Percentiles rank a stretch among this genome's conserved stretches.
Evolutionary conservation across 2,797 vertebrate genomes (phyloP).

Genomic region (Macroramphosus scolopax): DNA sequence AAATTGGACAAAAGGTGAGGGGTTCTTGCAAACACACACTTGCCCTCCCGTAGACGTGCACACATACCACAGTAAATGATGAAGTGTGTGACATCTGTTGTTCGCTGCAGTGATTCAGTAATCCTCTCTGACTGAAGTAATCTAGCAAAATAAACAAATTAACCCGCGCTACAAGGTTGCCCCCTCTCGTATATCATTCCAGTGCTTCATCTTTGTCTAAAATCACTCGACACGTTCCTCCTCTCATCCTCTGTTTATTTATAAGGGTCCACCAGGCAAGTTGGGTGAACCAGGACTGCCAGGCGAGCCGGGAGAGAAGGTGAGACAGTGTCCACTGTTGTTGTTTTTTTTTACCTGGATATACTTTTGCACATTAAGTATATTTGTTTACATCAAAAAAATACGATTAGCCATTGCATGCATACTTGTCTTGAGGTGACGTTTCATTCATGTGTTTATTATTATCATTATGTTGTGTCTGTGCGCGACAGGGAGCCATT

Average conservation of each 20-base stretch:
- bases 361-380: neutral
- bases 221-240: conserved; percentile 18
- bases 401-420: neutral
- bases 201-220: conserved; percentile 1
- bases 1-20: conserved; percentile 89
- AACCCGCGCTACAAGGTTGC: conserved; percentile 13
- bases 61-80: conserved; percentile 21
- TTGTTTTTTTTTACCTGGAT: no score
- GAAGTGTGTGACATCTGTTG: conserved; percentile 45
- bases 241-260: conserved; percentile 20
- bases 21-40: conserved; percentile 3
- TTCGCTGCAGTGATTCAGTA: conserved; percentile 32
- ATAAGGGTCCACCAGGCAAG: conserved; percentile 79
- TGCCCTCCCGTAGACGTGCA: neutral
- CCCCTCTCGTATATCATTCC: no score
- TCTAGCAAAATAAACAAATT: conserved; percentile 33
- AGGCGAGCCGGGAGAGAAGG: conserved; percentile 89
- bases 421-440: no score
- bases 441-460: no score
- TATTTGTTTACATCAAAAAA: no score
- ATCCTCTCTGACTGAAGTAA: conserved; percentile 36
- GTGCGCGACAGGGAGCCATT: conserved; percentile 81
- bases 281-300: conserved; percentile 73
- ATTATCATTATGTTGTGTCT: conserved; percentile 25
- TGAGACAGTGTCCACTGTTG: conserved; percentile 52